Conservation (phyloP, 2,797 vertebrate species). For the Scyliorhinus canicula region DNA sequence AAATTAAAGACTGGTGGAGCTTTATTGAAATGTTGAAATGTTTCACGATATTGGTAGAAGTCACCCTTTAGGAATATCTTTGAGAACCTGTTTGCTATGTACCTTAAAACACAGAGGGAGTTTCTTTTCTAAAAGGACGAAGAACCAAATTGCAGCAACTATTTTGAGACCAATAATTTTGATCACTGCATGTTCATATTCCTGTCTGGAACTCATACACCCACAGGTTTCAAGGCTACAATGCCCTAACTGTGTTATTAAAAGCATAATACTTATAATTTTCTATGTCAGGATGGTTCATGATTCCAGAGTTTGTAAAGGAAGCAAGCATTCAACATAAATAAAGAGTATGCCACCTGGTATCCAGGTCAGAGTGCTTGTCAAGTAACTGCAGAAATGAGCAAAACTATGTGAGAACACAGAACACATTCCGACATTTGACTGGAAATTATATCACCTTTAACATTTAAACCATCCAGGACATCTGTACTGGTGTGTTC, state of each 20-base stretch:
- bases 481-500: not conserved
- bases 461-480: not conserved
- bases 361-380: not conserved
- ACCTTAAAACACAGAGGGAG: not conserved
- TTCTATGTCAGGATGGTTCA: not conserved
- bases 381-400: not conserved
- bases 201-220: constrained; percentile 2
- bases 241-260: not conserved
- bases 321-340: not conserved
- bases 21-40: not conserved
- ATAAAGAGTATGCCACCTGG: not conserved
- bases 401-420: not conserved
- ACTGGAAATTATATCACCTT: not conserved
- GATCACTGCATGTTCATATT: not conserved
- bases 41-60: not conserved
- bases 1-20: not conserved
- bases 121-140: not conserved
- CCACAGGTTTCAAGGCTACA: not conserved
- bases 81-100: not conserved
- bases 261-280: not conserved
- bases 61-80: not conserved
- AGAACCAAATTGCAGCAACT: not conserved
- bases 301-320: not conserved
- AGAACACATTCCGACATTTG: not conserved
- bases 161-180: constrained; percentile 31